Percentiles rank a stretch among this genome's conserved stretches.
Evolutionary conservation across 2,113 vertebrate genomes (phyloP).

Genomic region (Apodemus sylvaticus): DNA sequence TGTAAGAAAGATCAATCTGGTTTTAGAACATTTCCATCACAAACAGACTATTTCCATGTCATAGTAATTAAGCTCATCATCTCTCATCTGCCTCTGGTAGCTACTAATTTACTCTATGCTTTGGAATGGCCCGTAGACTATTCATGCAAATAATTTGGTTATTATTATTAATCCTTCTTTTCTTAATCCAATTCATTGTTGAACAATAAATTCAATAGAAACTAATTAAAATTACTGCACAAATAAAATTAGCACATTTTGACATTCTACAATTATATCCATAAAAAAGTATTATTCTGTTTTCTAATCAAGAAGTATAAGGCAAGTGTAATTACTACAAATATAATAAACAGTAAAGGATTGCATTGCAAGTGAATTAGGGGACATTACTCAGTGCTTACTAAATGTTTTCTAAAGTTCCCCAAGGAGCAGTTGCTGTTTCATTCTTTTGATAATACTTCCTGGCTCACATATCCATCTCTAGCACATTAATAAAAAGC

Average conservation of each 20-base stretch:
- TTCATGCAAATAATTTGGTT: background rate
- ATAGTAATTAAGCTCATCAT: rapidly evolving
- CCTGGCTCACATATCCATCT: background rate
- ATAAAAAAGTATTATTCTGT: conserved; percentile 21
- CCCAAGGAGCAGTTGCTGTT: background rate
- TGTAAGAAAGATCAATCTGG: background rate
- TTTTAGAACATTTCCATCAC: background rate
- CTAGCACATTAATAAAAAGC: conserved; percentile 20
- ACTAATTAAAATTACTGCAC: background rate
- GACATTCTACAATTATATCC: background rate
- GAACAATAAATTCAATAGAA: conserved; percentile 50
- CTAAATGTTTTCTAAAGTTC: conserved; percentile 24
- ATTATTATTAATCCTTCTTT: conserved; percentile 22
- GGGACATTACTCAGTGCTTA: background rate
- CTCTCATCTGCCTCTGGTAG: rapidly evolving
- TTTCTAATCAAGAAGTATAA: background rate
- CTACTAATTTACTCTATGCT: background rate
- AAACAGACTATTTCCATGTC: background rate
- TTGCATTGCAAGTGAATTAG: conserved; percentile 13
- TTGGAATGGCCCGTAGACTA: background rate
- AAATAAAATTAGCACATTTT: conserved; percentile 44
- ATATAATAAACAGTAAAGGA: conserved; percentile 31
- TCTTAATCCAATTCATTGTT: background rate
- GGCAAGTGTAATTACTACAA: conserved; percentile 44
- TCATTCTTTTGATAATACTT: conserved; percentile 33